These are phyloP conservation scores for Flexamia atlantica DNA, from an alignment of 2,888 invertebrate genomes.

Conservation along the genomic window DNA sequence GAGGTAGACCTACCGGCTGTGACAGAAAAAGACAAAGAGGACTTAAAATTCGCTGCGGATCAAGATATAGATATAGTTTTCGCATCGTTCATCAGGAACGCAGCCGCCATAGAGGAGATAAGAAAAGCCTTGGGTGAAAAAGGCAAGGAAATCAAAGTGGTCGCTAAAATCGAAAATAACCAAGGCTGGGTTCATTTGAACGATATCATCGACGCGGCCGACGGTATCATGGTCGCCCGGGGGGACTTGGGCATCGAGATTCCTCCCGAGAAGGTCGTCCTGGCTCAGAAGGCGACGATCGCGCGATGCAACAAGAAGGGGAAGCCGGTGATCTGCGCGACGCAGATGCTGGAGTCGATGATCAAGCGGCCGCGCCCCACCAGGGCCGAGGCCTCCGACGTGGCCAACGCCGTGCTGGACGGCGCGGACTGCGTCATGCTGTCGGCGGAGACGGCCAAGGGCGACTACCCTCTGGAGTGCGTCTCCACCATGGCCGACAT, in stretches of 20 bases:
- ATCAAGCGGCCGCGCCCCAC: conserved; percentile 98
- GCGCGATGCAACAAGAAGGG: conserved; percentile 96
- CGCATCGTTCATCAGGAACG: no score
- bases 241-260: conserved; percentile 99
- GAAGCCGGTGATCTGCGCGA: conserved; percentile 98
- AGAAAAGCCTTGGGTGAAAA: no score
- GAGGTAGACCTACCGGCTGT: no score
- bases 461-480: conserved; percentile 95
- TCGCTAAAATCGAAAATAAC: no score
- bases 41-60: no score
- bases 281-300: conserved; percentile 99
- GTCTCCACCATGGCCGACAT: conserved; percentile 95
- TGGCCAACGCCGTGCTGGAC: conserved; percentile 98
- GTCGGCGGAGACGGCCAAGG: conserved; percentile 99
- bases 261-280: conserved; percentile 97
- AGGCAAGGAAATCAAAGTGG: no score
- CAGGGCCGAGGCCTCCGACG: conserved; percentile 97
- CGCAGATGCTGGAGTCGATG: conserved; percentile 99
- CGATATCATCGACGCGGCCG: conserved; percentile 94
- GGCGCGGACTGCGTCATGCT: conserved; percentile 99
- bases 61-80: no score
- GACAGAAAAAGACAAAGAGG: no score
- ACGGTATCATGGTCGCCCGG: conserved; percentile 99
- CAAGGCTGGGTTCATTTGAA: conserved; percentile 96
- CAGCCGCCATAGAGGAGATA: no score